These are phyloP conservation scores for Limnephilus marmoratus DNA, from an alignment of 2,888 invertebrate genomes.

Conservation along the genomic window DNA sequence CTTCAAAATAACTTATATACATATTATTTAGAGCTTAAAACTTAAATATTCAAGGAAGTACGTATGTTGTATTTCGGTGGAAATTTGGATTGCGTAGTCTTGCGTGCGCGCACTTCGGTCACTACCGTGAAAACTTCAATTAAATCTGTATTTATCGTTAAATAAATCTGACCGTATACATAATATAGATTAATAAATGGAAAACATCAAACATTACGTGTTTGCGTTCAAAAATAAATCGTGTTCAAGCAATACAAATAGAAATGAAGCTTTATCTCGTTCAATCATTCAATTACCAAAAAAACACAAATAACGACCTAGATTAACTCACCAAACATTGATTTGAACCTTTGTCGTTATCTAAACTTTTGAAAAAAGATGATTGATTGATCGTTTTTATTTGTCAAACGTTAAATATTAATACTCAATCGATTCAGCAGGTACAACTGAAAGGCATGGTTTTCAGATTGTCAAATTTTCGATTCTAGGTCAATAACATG, in stretches of 20 bases:
- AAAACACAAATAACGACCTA: background rate
- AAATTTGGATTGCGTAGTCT: too few relatives aligned
- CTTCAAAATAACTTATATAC: too few relatives aligned
- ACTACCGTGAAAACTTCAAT: too few relatives aligned
- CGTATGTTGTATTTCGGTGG: too few relatives aligned
- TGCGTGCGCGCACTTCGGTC: too few relatives aligned
- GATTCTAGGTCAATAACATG: background rate
- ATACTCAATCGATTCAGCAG: background rate
- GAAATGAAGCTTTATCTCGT: background rate
- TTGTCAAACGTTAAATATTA: background rate
- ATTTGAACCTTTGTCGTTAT: background rate
- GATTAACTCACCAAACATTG: background rate
- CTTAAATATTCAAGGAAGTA: too few relatives aligned
- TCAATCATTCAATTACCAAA: background rate
- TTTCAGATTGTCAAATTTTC: background rate
- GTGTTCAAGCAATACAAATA: background rate
- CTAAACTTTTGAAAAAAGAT: background rate
- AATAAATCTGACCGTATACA: too few relatives aligned
- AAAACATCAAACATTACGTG: too few relatives aligned
- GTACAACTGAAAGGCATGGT: background rate
- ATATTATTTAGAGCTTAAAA: too few relatives aligned
- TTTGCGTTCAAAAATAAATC: background rate
- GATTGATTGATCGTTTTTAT: background rate
- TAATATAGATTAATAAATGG: too few relatives aligned
- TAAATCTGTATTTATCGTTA: too few relatives aligned